These are phyloP conservation scores for Drosophila incognita DNA, from an alignment of 2,888 invertebrate species.

Conservation along the genomic window DNA sequence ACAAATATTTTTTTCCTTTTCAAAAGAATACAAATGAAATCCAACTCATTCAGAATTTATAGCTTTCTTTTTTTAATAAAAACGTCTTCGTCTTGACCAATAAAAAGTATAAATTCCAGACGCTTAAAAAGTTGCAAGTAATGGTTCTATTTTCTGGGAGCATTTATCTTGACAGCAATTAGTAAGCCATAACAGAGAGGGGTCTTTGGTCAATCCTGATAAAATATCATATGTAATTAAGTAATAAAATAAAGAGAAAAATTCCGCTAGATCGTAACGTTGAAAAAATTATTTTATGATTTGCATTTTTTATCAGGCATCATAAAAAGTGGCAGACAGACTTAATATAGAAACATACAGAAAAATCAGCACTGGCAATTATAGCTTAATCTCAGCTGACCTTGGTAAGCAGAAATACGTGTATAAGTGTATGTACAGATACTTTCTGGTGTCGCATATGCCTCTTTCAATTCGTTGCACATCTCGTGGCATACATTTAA, in stretches of 20 bases:
- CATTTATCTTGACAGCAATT: not conserved
- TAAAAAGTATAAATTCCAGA: not conserved
- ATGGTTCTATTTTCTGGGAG: not conserved
- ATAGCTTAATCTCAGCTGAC: not conserved
- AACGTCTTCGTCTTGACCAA: not conserved
- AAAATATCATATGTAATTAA: not conserved
- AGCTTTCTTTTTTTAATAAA: not conserved
- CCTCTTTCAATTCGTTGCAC: not conserved
- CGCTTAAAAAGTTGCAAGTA: not conserved
- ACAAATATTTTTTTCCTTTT: not conserved
- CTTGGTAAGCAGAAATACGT: not conserved
- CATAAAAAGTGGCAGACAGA: not conserved
- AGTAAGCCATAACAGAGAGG: not conserved
- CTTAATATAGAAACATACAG: not conserved
- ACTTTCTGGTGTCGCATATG: not conserved
- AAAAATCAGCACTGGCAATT: not conserved
- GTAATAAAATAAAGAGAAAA: not conserved
- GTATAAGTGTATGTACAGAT: not conserved
- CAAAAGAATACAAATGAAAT: not conserved
- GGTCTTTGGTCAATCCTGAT: not conserved
- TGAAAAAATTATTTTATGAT: not conserved
- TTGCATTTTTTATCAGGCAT: not conserved
- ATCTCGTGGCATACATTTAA: slow-evolving; percentile 7
- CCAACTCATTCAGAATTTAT: not conserved
- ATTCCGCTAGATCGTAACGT: not conserved